phyloP scores from a whole-genome alignment of 1,140 invertebrate genomes.

The Saccostrea glomerata region DNA sequence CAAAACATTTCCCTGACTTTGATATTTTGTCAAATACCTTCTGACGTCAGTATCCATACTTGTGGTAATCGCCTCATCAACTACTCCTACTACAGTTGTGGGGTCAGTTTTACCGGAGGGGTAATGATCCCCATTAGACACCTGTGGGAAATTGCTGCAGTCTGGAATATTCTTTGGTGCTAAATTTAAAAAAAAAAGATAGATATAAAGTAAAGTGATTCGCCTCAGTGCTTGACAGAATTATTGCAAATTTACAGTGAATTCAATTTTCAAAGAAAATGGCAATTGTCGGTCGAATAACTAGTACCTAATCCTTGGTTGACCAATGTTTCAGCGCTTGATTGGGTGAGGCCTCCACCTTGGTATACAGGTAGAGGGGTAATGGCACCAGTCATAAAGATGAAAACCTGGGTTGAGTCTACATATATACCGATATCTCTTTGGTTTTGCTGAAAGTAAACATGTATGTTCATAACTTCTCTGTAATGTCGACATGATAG shows the following conservation, averaged over 20 bases:
- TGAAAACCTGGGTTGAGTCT: conserved; percentile 44
- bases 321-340: conserved; percentile 37
- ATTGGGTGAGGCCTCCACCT: background rate
- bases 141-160: conserved; percentile 47
- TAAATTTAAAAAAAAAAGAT: conserved; percentile 11
- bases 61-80: conserved; percentile 56
- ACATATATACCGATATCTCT: conserved; percentile 58
- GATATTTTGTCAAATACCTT: conserved; percentile 43
- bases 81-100: conserved; percentile 46
- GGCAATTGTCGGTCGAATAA: background rate
- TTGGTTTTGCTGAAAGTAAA: conserved; percentile 53
- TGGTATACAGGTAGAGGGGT: conserved; percentile 10
- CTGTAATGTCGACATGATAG: background rate
- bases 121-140: conserved; percentile 44
- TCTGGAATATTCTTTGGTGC: conserved; percentile 49
- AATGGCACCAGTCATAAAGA: conserved; percentile 60
- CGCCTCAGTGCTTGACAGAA: too few species aligned
- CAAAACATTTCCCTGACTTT: too few species aligned
- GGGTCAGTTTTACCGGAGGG: conserved; percentile 51
- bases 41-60: conserved; percentile 54
- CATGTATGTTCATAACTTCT: background rate
- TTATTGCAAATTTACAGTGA: too few species aligned
- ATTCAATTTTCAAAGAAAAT: too few species aligned
- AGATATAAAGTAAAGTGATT: background rate
- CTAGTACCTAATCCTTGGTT: conserved; percentile 55